phyloP scores from a whole-genome alignment of 2,888 invertebrate species.

The Epinotia demarniana region DNA sequence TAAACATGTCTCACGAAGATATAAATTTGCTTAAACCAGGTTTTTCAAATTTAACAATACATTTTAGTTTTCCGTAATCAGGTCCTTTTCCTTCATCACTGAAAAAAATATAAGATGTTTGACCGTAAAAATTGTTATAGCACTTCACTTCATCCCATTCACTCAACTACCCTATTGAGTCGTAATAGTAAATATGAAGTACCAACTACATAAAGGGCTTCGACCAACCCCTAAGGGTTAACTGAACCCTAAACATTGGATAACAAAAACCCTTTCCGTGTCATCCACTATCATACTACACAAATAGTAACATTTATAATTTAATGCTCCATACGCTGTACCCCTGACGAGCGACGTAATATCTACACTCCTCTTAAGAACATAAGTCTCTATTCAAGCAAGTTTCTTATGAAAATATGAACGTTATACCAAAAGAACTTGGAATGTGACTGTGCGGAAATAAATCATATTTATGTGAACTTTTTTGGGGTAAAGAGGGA shows the following conservation, averaged over 20 bases:
- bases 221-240: neutral
- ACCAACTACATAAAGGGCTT: neutral
- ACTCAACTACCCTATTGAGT: no score
- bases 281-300: constrained; percentile 53
- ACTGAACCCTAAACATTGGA: constrained; percentile 5
- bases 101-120: no score
- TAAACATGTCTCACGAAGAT: no score
- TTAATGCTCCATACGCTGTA: constrained; percentile 2
- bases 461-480: constrained; percentile 73
- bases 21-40: no score
- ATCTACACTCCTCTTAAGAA: neutral
- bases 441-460: constrained; percentile 58
- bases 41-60: no score
- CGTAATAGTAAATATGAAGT: neutral
- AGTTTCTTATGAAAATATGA: constrained; percentile 65
- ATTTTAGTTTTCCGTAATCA: no score
- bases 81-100: no score
- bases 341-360: constrained; percentile 1
- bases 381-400: neutral
- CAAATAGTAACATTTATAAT: constrained; percentile 54
- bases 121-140: no score
- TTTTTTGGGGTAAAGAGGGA: constrained; percentile 56
- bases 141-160: no score
- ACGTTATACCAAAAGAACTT: constrained; percentile 63
- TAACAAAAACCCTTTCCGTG: constrained; percentile 40